Evolutionary conservation across 2,797 vertebrate genomes (phyloP), one percentile per base, ranked within the genome.

Genomic region (Parotocinclus haroldoi): DNA sequence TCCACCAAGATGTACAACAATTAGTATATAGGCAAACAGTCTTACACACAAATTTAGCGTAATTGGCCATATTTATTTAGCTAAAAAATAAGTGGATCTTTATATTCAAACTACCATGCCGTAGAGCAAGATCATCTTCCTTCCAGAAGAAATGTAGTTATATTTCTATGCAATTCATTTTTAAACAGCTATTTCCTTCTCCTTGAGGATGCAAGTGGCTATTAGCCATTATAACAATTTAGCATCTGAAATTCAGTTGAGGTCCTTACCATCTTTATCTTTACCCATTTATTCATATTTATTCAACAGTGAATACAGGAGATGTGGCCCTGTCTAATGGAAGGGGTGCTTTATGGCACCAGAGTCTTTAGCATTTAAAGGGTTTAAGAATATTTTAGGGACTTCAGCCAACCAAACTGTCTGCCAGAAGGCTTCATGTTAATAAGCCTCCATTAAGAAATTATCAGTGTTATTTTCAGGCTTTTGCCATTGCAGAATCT

Each of bases 381-480:
- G 72, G 58, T 69, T 69, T 66, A 78, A 69, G 58, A 64, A 64
- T 74, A 61, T 76, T 76, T 58, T 56, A 53, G 46, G 58, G 68
- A 72, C 69, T 55, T 65, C 17, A 57, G 75, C 77, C 79, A 77
- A 75, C 55, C 53, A 58, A 52, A 63, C 56, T 60, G 37, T 58
- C 65, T 74, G 82, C 80, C 83, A 86, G 80, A 63, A 81, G 79
- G 78, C 78, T 82, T 78, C 76, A 80, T 78, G 75, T 83, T 85
- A 88, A 89, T 85, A 85, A 85, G 74, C 71, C 71, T 77, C 85
- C 80, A 89, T 88, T 91, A 89, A 84, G 82, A 86, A 86, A 89
- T 87, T 85, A 87, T 87, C 84, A 81, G 79, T 86, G 80, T 76
- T 86, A 81, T 82, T 87, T 87, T 86, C 87, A 84, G 83, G 79